These are phyloP conservation scores for Ophthalmolycus amberensis DNA, from an alignment of 2,113 vertebrate genomes.

Conservation along the genomic window DNA sequence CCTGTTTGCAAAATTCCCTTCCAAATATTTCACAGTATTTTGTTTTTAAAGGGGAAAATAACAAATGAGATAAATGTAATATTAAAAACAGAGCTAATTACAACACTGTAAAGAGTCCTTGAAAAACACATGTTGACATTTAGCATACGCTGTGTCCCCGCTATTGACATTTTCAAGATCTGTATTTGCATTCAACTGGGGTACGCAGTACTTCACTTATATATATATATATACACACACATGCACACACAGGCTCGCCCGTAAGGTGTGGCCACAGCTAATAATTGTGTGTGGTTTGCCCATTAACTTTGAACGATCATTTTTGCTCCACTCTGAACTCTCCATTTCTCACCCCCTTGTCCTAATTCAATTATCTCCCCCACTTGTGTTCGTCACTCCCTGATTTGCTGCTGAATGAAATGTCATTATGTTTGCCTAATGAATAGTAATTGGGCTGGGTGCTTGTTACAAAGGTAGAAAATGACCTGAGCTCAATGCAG, in stretches of 20 bases:
- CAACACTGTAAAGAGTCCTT: constrained; percentile 67
- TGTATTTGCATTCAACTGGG: constrained; percentile 72
- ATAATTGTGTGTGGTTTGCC: constrained; percentile 66
- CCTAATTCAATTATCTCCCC: constrained; percentile 78
- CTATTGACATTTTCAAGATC: constrained; percentile 78
- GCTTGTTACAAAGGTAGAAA: constrained; percentile 69
- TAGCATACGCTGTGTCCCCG: constrained; percentile 57
- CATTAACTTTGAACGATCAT: constrained; percentile 79
- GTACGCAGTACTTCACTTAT: constrained; percentile 25
- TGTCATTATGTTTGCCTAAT: constrained; percentile 80
- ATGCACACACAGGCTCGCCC: constrained; percentile 19
- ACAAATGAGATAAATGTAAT: constrained; percentile 60
- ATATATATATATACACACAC: constrained; percentile 11
- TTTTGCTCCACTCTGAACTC: constrained; percentile 60
- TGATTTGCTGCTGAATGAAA: constrained; percentile 71
- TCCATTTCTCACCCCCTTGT: constrained; percentile 68
- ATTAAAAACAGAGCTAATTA: constrained; percentile 72
- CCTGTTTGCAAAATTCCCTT: constrained; percentile 57
- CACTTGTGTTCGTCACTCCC: constrained; percentile 72
- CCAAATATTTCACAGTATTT: constrained; percentile 67
- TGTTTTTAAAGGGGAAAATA: constrained; percentile 57
- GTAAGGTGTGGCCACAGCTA: constrained; percentile 66
- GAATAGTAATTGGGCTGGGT: constrained; percentile 70
- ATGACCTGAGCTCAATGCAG: constrained; percentile 60
- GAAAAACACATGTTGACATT: constrained; percentile 83